Evolutionary conservation across 2,797 vertebrate genomes (phyloP).

Genomic region (Eurystomus glaucurus): DNA sequence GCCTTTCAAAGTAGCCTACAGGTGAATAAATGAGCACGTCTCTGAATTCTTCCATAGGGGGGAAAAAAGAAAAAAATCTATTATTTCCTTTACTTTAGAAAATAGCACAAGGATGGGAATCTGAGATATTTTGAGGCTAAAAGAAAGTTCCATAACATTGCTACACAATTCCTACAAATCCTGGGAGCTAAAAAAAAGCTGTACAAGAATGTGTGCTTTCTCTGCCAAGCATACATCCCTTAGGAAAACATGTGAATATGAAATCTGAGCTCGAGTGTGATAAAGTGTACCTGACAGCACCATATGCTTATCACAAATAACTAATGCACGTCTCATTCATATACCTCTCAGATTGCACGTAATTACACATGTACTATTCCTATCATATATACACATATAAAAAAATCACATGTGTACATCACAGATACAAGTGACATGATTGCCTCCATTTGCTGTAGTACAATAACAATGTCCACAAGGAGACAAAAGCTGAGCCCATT

Average conservation of each 20-base stretch:
- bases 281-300: background rate
- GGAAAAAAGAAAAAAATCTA: background rate
- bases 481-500: background rate
- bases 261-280: background rate
- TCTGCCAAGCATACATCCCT: fast-evolving
- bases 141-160: background rate
- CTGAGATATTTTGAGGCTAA: background rate
- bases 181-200: background rate
- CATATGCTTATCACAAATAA: background rate
- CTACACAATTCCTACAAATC: background rate
- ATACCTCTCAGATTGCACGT: background rate
- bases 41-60: background rate
- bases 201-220: background rate
- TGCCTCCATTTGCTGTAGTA: background rate
- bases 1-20: background rate
- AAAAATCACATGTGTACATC: background rate
- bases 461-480: background rate
- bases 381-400: fast-evolving
- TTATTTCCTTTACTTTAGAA: background rate
- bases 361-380: background rate
- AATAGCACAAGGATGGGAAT: background rate
- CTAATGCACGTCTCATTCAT: background rate
- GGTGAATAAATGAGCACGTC: background rate
- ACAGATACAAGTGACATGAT: background rate
- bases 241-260: background rate